Evolutionary conservation across 2,797 vertebrate genomes (phyloP), one percentile per base, ranked within the genome.

Genomic region (Enteromius trimaculatus): DNA sequence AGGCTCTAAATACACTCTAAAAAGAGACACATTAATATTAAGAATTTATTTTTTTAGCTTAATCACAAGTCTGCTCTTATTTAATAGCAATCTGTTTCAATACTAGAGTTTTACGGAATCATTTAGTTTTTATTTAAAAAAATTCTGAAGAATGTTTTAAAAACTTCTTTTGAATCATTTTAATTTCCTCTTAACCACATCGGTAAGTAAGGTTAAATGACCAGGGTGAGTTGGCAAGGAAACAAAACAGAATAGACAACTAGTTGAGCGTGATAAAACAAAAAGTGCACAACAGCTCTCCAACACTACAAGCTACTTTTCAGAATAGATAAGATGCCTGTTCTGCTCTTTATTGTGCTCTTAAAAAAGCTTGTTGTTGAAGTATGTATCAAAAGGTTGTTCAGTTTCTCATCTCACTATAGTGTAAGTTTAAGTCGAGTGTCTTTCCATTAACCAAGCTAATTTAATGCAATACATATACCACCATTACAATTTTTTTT

Each of bases 281-380:
- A 23, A 19, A 23, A 19, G 47, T 53, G 44, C 60, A 60, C 47
- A 72, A 71, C 39, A 79, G 26, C 66, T 84, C 37, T 55, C 71
- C 75, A 62, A 55, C 26, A 14, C 51, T 69, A 4, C 34, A 47
- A 42, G 60, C 68, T 86, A 70, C 58, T 39, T 76, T 44, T 83
- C 23, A 13, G 65, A 87, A 88, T 84, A 53, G 55, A 72, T 87
- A 19, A 80, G 69, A 77, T 34, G 23, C 72, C 10, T 44, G 66
- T 31, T 79, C 60, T 21, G 77, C 14, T 62, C 75, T 85, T 75
- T 31, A 74, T 11, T 72, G 58, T 37, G 4, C 31, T 37, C 42
- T 49, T 74, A 51, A 39, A 81, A 81, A 64, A 62, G 42, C 62
- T 64, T 74, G 0, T n/a, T n/a, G n/a, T n/a, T 7, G 13, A 23